phyloP scores from a whole-genome alignment of 1,140 invertebrate species.

The Zophobas morio region DNA sequence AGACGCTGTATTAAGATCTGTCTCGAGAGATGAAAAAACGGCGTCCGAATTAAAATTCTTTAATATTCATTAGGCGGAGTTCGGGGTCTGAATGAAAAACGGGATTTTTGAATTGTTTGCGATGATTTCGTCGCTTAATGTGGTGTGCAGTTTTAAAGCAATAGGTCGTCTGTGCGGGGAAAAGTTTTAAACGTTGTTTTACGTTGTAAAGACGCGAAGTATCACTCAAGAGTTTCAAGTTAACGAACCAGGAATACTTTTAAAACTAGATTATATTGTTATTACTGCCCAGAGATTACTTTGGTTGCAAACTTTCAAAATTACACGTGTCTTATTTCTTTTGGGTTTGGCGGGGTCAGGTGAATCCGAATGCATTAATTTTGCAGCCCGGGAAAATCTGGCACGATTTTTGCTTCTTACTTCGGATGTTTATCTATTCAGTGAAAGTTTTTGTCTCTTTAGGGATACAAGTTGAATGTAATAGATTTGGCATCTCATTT shows the following conservation, averaged over 20 bases:
- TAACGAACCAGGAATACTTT: conserved; percentile 13
- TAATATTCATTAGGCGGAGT: neutral
- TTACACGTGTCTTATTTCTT: neutral
- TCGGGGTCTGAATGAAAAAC: too few species aligned
- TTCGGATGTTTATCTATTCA: too few species aligned
- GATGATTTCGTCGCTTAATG: too few species aligned
- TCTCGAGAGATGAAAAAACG: neutral
- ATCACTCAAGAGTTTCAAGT: conserved; percentile 5
- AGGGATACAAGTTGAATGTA: too few species aligned
- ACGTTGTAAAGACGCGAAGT: neutral
- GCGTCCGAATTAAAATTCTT: neutral
- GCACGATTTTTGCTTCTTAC: too few species aligned
- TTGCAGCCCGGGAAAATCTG: too few species aligned
- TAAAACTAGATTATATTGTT: neutral
- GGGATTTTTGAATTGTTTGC: conserved; percentile 3
- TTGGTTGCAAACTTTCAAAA: neutral
- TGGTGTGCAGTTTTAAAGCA: too few species aligned
- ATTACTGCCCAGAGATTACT: neutral
- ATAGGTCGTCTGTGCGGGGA: too few species aligned
- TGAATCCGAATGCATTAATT: too few species aligned
- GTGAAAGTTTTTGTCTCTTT: too few species aligned
- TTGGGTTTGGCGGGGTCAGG: neutral
- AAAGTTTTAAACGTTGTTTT: neutral
- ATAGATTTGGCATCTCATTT: too few species aligned
- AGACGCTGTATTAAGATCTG: neutral